Conservation (phyloP, 2,888 invertebrate species). For the Trichopria drosophilae region DNA sequence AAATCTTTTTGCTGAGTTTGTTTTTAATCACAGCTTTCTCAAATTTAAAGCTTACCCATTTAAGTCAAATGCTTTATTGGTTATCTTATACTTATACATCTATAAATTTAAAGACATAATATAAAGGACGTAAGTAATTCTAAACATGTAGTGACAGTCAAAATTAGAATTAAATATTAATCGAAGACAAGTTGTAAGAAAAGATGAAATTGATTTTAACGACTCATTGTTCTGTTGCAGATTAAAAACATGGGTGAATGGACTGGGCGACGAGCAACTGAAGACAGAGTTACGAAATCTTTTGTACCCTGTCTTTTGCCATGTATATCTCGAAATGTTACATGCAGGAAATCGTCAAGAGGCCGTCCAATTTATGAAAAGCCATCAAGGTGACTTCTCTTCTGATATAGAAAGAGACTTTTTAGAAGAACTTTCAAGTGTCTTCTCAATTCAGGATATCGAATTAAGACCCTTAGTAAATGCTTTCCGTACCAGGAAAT, state of each 20-base stretch:
- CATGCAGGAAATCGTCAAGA: conserved; percentile 73
- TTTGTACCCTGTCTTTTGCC: conserved; percentile 81
- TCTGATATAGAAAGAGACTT: conserved; percentile 58
- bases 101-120: too few species aligned
- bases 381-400: conserved; percentile 60
- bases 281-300: conserved; percentile 72
- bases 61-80: too few species aligned
- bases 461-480: conserved; percentile 67
- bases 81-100: too few species aligned
- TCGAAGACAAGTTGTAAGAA: too few species aligned
- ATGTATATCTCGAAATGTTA: conserved; percentile 82
- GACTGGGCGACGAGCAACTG: conserved; percentile 66
- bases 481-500: conserved; percentile 73
- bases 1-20: too few species aligned
- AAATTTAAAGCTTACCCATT: too few species aligned
- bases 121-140: too few species aligned
- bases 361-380: conserved; percentile 66
- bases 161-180: too few species aligned
- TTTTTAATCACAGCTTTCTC: too few species aligned
- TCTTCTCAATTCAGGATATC: conserved; percentile 66
- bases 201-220: too few species aligned
- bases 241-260: conserved; percentile 69
- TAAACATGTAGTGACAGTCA: too few species aligned
- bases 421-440: conserved; percentile 59
- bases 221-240: too few species aligned